Evolutionary conservation across 2,797 vertebrate species (phyloP), one percentile per base, ranked within the genome.

Genomic region (Acanthurus leucopareius): DNA sequence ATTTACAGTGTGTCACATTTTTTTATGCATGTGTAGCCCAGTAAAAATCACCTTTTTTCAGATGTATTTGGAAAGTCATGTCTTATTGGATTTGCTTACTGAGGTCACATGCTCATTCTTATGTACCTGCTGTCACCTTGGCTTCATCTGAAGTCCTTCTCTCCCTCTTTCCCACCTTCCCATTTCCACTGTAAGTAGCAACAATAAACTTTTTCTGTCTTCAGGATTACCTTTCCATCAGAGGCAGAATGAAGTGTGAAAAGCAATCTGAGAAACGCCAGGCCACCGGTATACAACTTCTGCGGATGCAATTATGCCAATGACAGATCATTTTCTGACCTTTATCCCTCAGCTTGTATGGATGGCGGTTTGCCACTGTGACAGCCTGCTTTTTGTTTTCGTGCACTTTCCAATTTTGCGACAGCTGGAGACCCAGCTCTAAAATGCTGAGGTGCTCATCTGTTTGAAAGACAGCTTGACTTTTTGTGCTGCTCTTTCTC

Each of bases 251-350:
- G 90, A 92, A 92, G 93, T 93, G 93, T 93, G 93, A 93, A 94
- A 95, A 94, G 93, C 93, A 94, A 94, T 95, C 92, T 92, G 86
- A 87, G 84, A 83, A 86, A 80, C 57, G 72, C 61, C 84, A 69
- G 83, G 85, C 84, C 73, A 32, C 78, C 58, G 86, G 85, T 87
- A 88, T 79, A 88, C 89, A 93, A 85, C 91, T 91, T 89, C 84
- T 45, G 81, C 73, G 77, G 89, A 93, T 94, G 92, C 91, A 94
- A 93, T 95, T 93, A 94, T 94, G 91, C 91, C 92, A 93, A 92
- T 90, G 94, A 93, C 91, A 67, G 90, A 91, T 94, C 89, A 88
- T 94, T 89, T 91, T 90, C 82, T 94, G 94, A 94, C 93, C 90
- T 91, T 93, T 92, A 87, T 93, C 88, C 88, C 65, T 87, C 73